These are phyloP conservation scores for Rhodinocichla rosea DNA, from an alignment of 2,113 vertebrate species.

Conservation along the genomic window DNA sequence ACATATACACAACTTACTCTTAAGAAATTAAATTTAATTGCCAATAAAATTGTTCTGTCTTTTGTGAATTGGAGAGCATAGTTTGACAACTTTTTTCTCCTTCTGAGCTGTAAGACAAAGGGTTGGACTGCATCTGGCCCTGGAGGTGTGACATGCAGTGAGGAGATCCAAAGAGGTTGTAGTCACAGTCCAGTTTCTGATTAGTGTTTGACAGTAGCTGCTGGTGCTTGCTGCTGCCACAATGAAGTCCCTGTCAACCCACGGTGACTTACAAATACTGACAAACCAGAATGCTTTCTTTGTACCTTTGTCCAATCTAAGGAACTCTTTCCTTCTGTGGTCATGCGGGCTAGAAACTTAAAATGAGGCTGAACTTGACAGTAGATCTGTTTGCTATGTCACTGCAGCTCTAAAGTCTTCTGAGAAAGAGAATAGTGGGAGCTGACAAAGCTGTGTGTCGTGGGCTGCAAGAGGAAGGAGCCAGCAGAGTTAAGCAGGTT, in stretches of 20 bases:
- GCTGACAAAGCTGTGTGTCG: neutral
- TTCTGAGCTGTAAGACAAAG: neutral
- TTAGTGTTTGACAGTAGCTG: fast-evolving
- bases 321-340: neutral
- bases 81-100: neutral
- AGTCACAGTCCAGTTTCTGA: neutral
- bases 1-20: neutral
- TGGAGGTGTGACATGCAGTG: neutral
- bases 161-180: neutral
- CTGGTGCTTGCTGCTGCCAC: neutral
- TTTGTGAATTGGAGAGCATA: neutral
- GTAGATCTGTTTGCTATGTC: neutral
- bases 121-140: neutral
- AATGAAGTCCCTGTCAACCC: neutral
- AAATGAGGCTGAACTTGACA: neutral
- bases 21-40: neutral
- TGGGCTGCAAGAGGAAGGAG: neutral
- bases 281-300: neutral
- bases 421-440: neutral
- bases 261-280: neutral
- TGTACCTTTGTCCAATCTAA: neutral
- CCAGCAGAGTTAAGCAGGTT: neutral
- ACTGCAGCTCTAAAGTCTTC: neutral
- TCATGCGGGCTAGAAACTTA: neutral
- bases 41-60: neutral